These are phyloP conservation scores for Abrostola tripartita DNA, from an alignment of 2,888 invertebrate species.

Conservation along the genomic window DNA sequence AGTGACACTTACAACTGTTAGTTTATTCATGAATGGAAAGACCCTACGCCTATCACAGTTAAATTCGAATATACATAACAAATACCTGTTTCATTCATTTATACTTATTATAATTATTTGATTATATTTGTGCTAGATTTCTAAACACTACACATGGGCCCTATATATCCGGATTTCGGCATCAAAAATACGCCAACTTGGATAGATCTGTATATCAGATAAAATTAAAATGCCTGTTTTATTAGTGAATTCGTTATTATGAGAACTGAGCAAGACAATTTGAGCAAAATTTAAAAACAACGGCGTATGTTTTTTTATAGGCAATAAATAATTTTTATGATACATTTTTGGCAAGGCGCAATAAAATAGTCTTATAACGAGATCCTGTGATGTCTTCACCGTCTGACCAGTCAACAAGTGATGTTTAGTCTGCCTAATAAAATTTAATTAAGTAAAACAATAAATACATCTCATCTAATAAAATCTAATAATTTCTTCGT, in stretches of 20 bases:
- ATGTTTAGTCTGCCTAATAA: slow-evolving; percentile 66
- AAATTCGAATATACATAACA: slow-evolving; percentile 67
- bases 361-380: slow-evolving; percentile 78
- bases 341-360: slow-evolving; percentile 84
- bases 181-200: slow-evolving; percentile 3
- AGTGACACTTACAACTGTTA: slow-evolving; percentile 26
- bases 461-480: slow-evolving; percentile 60
- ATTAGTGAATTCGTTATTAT: slow-evolving; percentile 39
- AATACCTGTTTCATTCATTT: slow-evolving; percentile 48
- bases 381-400: slow-evolving; percentile 80
- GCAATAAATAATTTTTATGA: slow-evolving; percentile 59
- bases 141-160: slow-evolving; percentile 16
- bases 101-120: slow-evolving; percentile 27
- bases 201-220: slow-evolving; percentile 14
- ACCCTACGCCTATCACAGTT: slow-evolving; percentile 75
- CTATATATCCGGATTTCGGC: slow-evolving; percentile 9
- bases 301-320: slow-evolving; percentile 52
- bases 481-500: slow-evolving; percentile 59
- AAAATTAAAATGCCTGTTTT: slow-evolving; percentile 35
- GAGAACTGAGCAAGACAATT: slow-evolving; percentile 71
- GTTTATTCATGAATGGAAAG: slow-evolving; percentile 47
- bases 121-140: slow-evolving; percentile 35
- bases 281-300: slow-evolving; percentile 65
- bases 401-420: slow-evolving; percentile 78
- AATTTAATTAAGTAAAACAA: slow-evolving; percentile 62